phyloP scores from a whole-genome alignment of 1,140 invertebrate species.

The Lepeophtheirus salmonis region DNA sequence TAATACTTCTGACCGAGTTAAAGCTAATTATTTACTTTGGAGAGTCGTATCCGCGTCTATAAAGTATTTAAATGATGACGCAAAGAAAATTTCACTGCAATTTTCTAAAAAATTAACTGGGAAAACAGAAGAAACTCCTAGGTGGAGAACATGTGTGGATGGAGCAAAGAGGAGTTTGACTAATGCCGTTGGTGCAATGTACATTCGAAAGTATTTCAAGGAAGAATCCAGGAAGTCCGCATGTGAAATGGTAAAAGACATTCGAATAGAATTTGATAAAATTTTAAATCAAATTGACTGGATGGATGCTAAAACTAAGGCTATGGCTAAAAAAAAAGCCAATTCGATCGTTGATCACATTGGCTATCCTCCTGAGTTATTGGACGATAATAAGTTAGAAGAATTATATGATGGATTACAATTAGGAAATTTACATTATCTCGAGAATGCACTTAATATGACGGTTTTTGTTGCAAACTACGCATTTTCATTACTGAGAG shows the following conservation, averaged over 20 bases:
- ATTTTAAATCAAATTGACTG: constrained; percentile 21
- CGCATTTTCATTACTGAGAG: constrained; percentile 49
- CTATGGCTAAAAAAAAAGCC: constrained; percentile 6
- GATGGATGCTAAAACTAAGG: constrained; percentile 23
- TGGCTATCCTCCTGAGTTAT: constrained; percentile 58
- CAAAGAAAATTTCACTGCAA: constrained; percentile 38
- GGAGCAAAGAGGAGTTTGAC: constrained; percentile 31
- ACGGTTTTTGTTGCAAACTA: constrained; percentile 55
- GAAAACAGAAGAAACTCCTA: constrained; percentile 46
- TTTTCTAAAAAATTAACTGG: constrained; percentile 56
- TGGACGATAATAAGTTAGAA: constrained; percentile 49
- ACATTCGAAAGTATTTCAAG: constrained; percentile 23
- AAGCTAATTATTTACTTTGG: constrained; percentile 68
- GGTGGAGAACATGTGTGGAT: constrained; percentile 40
- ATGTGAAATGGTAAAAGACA: constrained; percentile 22
- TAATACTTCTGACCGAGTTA: constrained; percentile 29
- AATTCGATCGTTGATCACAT: constrained; percentile 50
- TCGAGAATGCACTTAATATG: constrained; percentile 51
- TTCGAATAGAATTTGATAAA: constrained; percentile 21
- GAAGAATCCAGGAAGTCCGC: constrained; percentile 22
- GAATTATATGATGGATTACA: constrained; percentile 52
- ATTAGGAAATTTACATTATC: constrained; percentile 42
- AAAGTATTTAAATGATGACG: constrained; percentile 49
- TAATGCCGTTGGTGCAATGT: constrained; percentile 24
- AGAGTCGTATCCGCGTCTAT: constrained; percentile 47